Evolutionary conservation across 2,888 invertebrate genomes (phyloP).

Genomic region (Carterocephalus palaemon): DNA sequence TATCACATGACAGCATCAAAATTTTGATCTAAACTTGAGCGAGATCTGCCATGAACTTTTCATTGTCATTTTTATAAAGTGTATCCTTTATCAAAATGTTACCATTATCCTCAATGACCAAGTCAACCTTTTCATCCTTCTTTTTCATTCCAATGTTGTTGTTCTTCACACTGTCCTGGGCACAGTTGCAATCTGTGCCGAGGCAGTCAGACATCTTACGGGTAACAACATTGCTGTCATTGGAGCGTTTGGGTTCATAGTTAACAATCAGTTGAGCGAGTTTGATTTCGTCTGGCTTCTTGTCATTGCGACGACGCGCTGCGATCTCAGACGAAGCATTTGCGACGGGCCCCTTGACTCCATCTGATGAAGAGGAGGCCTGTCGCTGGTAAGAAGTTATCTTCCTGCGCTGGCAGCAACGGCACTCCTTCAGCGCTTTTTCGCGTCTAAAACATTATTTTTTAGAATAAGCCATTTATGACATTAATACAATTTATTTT

Average conservation of each 20-base stretch:
- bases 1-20: background rate
- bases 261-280: conserved; percentile 43
- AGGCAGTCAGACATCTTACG: conserved; percentile 32
- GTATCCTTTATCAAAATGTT: conserved; percentile 42
- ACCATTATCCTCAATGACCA: conserved; percentile 54
- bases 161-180: conserved; percentile 35
- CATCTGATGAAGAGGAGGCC: conserved; percentile 62
- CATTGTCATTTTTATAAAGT: conserved; percentile 31
- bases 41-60: conserved; percentile 42
- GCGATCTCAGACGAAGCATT: conserved; percentile 22
- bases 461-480: background rate
- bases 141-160: conserved; percentile 41
- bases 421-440: conserved; percentile 53
- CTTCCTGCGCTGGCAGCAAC: conserved; percentile 51
- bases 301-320: conserved; percentile 41
- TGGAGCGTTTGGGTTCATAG: conserved; percentile 35
- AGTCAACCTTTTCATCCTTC: conserved; percentile 34
- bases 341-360: conserved; percentile 30
- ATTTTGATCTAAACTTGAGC: conserved; percentile 52
- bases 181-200: conserved; percentile 34
- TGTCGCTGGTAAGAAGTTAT: conserved; percentile 49
- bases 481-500: too few species aligned
- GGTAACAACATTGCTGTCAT: conserved; percentile 28
- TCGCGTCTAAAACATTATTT: conserved; percentile 38
- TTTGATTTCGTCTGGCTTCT: conserved; percentile 27